These are phyloP conservation scores for Branchinecta lynchi DNA, from an alignment of 1,140 invertebrate species.

Conservation along the genomic window DNA sequence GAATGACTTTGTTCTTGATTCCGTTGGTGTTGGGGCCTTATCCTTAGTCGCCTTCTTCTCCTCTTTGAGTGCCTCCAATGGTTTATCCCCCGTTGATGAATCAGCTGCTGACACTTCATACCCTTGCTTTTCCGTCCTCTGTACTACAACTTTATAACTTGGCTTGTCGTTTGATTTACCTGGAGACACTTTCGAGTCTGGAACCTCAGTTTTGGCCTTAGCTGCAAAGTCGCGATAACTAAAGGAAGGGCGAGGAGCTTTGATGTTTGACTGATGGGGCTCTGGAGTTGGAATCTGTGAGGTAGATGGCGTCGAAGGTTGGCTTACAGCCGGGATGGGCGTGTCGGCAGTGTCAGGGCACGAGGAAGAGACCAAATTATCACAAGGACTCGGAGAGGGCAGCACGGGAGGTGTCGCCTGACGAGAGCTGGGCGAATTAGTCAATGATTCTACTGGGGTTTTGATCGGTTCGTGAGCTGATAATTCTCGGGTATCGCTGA, in stretches of 20 bases:
- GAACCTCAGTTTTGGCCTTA: not conserved
- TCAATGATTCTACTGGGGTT: too few relatives aligned
- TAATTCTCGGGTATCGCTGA: too few relatives aligned
- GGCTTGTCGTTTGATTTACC: not conserved
- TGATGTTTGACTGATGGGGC: not conserved
- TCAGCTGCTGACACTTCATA: not conserved
- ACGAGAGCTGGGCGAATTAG: too few relatives aligned
- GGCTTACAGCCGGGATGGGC: not conserved
- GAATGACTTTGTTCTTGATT: constrained; percentile 7
- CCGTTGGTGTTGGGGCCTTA: not conserved
- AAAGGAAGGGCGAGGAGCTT: not conserved
- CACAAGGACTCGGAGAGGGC: not conserved
- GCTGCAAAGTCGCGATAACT: not conserved
- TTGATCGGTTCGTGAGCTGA: too few relatives aligned
- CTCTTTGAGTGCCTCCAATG: not conserved
- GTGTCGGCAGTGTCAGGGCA: not conserved
- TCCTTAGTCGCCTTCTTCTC: not conserved
- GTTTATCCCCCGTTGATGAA: not conserved
- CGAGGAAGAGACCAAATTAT: not conserved
- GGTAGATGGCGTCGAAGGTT: not conserved
- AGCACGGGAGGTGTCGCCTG: too few relatives aligned
- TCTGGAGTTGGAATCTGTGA: too few relatives aligned
- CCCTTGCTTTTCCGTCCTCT: not conserved
- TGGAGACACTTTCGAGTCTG: not conserved
- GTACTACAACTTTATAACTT: not conserved